Base-by-base conservation (phyloP, 2,113 vertebrate species). In the Carassius gibelio region DNA sequence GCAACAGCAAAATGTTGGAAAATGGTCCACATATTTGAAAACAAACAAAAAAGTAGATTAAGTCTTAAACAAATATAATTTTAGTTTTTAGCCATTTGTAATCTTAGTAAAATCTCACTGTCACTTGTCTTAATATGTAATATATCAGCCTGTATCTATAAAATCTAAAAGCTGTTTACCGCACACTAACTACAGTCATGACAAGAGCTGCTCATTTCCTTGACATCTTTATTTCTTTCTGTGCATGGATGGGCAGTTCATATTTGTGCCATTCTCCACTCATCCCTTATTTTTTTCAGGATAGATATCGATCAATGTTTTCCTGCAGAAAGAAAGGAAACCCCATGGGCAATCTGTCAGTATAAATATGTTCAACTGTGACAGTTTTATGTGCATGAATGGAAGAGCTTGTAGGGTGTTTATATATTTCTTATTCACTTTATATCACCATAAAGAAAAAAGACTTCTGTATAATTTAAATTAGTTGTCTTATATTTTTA, bases 361-460 rank as follows among this genome's bases (percentile, higher is more conserved):
- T 66, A 59, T 79, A 79, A 82, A 62, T 74, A 62, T 79, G 84
- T 64, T 83, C 38, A 76, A 26, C 72, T 81, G 64, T 30, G 30
- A 34, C 45, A 48, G 80, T 48, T 76, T 81, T 83, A 74, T 38
- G 42, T 72, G 26, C 62, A 61, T 83, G 21, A 80, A 45, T 13
- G 2, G 14, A 81, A 77, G 59, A 68, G 30, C 48, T 71, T 64
- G 59, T 14, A 45, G 59, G 30, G 26, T 52, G 48, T 23, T 48
- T 74, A 45, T 3, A 45, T 48, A 48, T 48, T 45, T n/a, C n/a
- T 74, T 74, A 48, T 74, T 74, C 0, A 5, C 21, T 71, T 21
- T 21, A 71, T 21, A 11, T 71, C 68, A 21, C 17, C 19, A 21
- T 36, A 69, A 38, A 61, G 14, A 55, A 9, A 21, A 38, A 9